Conservation (phyloP, 2,113 vertebrate genomes). For the Gnathonemus longibarbis region DNA sequence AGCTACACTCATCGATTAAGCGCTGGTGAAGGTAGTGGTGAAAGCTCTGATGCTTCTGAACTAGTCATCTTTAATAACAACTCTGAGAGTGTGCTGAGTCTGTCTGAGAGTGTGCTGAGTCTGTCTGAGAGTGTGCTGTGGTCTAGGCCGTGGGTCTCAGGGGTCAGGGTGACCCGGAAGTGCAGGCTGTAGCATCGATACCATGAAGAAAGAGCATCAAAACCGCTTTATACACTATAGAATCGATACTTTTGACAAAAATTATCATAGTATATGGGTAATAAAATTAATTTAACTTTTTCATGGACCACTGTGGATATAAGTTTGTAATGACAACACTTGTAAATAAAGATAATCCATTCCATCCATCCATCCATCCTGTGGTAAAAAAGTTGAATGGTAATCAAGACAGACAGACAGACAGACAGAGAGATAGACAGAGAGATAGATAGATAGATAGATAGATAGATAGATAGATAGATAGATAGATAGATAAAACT, state of each 20-base stretch:
- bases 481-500: background rate
- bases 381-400: background rate
- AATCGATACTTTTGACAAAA: background rate
- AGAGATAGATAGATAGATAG: background rate
- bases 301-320: background rate
- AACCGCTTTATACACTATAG: background rate
- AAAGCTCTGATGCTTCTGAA: background rate
- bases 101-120: too few species aligned
- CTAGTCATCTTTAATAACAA: background rate
- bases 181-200: background rate
- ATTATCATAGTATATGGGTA: background rate
- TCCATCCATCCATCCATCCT: background rate
- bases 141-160: rapidly evolving
- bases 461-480: too few species aligned
- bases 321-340: background rate
- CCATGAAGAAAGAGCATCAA: background rate
- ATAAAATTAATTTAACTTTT: background rate
- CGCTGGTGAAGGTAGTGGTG: background rate
- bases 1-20: background rate
- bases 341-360: background rate
- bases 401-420: too few species aligned
- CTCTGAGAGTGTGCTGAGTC: too few species aligned
- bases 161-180: background rate
- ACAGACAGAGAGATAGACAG: too few species aligned
- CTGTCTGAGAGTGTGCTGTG: background rate